These are phyloP conservation scores for Spicauda simplicius DNA, from an alignment of 2,888 invertebrate species.

Conservation along the genomic window DNA sequence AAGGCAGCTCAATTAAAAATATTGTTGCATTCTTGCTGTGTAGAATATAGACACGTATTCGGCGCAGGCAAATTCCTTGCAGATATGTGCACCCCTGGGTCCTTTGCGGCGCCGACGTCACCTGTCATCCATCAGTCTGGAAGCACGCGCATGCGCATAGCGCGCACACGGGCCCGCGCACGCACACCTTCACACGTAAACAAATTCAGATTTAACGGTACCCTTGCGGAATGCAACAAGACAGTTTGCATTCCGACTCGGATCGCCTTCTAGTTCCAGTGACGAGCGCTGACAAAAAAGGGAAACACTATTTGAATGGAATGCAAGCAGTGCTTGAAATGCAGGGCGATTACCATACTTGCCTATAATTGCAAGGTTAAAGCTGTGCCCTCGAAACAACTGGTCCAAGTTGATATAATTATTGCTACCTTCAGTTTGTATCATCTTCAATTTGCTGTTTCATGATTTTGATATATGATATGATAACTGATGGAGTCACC, in stretches of 20 bases:
- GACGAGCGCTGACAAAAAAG: conserved; percentile 67
- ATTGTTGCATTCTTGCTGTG: conserved; percentile 51
- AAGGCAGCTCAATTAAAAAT: conserved; percentile 55
- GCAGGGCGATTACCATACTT: conserved; percentile 39
- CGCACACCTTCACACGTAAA: conserved; percentile 47
- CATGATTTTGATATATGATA: no score
- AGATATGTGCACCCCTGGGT: conserved; percentile 54
- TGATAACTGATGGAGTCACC: no score
- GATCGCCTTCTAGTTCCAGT: conserved; percentile 57
- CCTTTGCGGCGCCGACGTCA: conserved; percentile 74
- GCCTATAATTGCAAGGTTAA: conserved; percentile 40
- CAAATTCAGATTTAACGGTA: conserved; percentile 82
- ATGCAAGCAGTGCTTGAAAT: conserved; percentile 49
- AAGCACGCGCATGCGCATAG: conserved; percentile 76
- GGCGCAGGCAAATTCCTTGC: conserved; percentile 46
- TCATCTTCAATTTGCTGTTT: no score
- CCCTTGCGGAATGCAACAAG: conserved; percentile 74
- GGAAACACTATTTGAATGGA: conserved; percentile 66
- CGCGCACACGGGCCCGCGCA: conserved; percentile 47
- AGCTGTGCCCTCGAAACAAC: conserved; percentile 13
- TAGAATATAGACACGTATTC: conserved; percentile 63
- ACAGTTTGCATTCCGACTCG: conserved; percentile 68
- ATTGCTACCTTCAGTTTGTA: no score
- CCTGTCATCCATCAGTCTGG: conserved; percentile 84
- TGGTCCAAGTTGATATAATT: neutral